Evolutionary conservation across 2,888 invertebrate genomes (phyloP).

Genomic region (Cotesia congregata): DNA sequence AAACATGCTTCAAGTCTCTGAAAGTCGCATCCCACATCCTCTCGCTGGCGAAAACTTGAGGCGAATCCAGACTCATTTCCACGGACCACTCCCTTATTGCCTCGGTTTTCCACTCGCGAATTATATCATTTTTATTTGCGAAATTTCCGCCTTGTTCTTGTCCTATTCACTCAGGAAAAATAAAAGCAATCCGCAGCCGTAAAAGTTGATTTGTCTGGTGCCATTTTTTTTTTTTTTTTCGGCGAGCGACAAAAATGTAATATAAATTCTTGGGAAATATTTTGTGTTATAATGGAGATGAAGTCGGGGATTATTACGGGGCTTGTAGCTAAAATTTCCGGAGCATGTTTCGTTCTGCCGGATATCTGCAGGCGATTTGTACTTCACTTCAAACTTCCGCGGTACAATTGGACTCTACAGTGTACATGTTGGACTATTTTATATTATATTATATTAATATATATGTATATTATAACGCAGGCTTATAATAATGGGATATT

Average conservation of each 20-base stretch:
- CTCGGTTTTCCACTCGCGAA: conserved; percentile 48
- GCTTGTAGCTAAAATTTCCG: conserved; percentile 22
- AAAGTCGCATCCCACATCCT: conserved; percentile 12
- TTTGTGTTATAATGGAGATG: background rate
- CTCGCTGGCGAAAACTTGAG: conserved; percentile 52
- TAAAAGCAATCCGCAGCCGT: background rate
- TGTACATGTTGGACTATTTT: background rate
- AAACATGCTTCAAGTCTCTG: background rate
- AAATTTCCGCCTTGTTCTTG: background rate
- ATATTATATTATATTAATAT: conserved; percentile 23
- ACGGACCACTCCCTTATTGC: conserved; percentile 33
- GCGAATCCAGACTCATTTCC: conserved; percentile 59
- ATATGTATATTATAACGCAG: conserved; percentile 15
- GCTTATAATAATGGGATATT: conserved; percentile 38
- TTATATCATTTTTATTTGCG: conserved; percentile 42
- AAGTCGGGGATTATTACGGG: background rate
- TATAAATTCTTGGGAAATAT: conserved; percentile 1
- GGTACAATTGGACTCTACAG: background rate
- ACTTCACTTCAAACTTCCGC: background rate
- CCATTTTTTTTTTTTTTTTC: background rate
- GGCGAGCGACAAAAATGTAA: background rate
- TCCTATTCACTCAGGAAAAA: background rate
- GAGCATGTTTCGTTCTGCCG: conserved; percentile 14
- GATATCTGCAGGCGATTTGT: conserved; percentile 18
- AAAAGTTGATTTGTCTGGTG: background rate